Percentiles rank a stretch among this genome's conserved stretches.
Evolutionary conservation across 2,797 vertebrate species (phyloP).

Genomic region (Gambelia wislizenii): DNA sequence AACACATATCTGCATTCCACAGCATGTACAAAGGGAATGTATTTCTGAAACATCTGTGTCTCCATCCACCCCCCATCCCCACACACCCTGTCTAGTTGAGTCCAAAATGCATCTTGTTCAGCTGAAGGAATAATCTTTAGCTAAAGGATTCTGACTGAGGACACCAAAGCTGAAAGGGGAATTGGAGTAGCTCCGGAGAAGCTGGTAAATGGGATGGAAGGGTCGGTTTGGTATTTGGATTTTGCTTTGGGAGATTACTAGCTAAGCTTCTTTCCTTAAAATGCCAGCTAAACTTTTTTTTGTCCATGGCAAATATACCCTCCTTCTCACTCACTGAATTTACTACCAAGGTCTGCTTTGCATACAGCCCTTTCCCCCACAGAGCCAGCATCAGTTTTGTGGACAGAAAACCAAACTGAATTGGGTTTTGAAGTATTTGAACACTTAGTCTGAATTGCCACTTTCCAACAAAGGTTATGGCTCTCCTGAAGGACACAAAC

Average conservation of each 20-base stretch:
- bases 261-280: conserved; percentile 19
- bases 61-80: background rate
- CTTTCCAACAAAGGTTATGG: background rate
- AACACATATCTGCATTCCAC: background rate
- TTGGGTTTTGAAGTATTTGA: too few relatives aligned
- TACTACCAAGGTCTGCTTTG: background rate
- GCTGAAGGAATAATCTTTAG: background rate
- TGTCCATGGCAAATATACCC: background rate
- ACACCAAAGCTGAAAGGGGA: background rate
- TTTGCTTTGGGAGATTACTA: conserved; percentile 19
- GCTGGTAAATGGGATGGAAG: background rate
- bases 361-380: too few relatives aligned
- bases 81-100: background rate
- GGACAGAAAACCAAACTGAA: background rate
- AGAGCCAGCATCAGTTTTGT: background rate
- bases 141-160: background rate
- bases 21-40: background rate
- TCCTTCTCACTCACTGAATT: background rate
- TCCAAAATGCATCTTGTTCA: background rate
- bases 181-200: background rate
- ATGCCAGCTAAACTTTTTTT: conserved; percentile 5
- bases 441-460: background rate
- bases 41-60: background rate
- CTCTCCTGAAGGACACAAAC: background rate
- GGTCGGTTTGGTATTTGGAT: background rate